Evolutionary conservation across 2,888 invertebrate genomes (phyloP).

Genomic region (Arenicola marina): DNA sequence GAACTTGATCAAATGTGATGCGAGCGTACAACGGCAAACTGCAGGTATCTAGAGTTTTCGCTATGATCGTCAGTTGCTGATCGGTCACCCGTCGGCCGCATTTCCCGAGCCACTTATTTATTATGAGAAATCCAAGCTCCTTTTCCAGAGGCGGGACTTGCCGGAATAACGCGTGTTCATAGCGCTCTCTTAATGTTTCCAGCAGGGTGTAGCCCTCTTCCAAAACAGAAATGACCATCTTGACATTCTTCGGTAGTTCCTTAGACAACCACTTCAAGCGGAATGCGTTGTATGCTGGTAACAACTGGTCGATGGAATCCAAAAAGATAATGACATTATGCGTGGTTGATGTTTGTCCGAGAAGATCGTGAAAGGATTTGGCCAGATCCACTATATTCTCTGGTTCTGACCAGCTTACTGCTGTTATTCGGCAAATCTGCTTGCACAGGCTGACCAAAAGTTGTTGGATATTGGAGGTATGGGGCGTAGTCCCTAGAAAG

Average conservation of each 20-base stretch:
- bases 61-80: conserved; percentile 26
- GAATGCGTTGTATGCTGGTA: conserved; percentile 26
- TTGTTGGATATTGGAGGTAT: conserved; percentile 11
- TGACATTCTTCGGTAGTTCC: conserved; percentile 33
- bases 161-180: conserved; percentile 19
- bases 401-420: conserved; percentile 1
- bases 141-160: conserved; percentile 24
- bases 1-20: conserved; percentile 39
- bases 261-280: conserved; percentile 31
- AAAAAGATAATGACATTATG: conserved; percentile 33
- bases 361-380: neutral
- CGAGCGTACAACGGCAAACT: conserved; percentile 38
- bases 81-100: conserved; percentile 8
- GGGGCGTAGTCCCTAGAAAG: conserved; percentile 13
- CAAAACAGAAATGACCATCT: conserved; percentile 37
- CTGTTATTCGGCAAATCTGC: neutral
- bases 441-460: conserved; percentile 5
- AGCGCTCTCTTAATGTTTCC: conserved; percentile 31
- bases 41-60: conserved; percentile 27
- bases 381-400: conserved; percentile 5
- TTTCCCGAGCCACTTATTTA: conserved; percentile 14
- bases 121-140: conserved; percentile 13
- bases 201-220: conserved; percentile 34
- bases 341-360: conserved; percentile 16
- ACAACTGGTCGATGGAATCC: conserved; percentile 39